Base-by-base conservation (phyloP, 2,888 invertebrate genomes). In the Nowickia ferox region DNA sequence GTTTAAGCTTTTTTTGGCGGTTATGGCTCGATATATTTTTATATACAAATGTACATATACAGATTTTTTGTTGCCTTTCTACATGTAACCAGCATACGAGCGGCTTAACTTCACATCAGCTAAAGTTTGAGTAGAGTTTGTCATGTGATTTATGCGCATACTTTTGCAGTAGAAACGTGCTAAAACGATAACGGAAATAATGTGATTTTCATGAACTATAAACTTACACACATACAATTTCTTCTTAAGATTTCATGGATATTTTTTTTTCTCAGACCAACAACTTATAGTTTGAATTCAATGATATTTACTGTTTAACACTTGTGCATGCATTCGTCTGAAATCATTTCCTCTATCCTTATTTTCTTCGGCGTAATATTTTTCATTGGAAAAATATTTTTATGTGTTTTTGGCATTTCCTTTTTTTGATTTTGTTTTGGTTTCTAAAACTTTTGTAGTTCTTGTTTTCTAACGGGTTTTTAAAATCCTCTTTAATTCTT, bases 151-250 rank as follows among this genome's bases (percentile, higher is more conserved):
- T 84, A 84, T 84, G 81, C 81, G 80, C 84, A 84, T 84, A 84
- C 78, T 84, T 84, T 82, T 87, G 86, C 84, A 77, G 84, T 87
- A 84, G 71, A 80, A 87, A 80, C 84, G 81, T 84, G 84, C 78
- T 81, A 87, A 79, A 84, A 84, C 82, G 82, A 76, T 84, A 87
- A 84, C 84, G 84, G 84, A 82, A 81, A 76, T 84, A 84, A 84
- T 84, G 82, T 42, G 87, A 84, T 84, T 84, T 87, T 87, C 74
- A 87, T 87, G 83, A 80, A 81, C 79, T 83, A 77, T 22, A 83
- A 59, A 63, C 63, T 66, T 46, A 42, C 51, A 46, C 59, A 79
- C 22, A 68, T 15, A 66, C 48, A 71, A 30, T 6, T 30, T 30
- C 30, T 30, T 30, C 30, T 30, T 30, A 30, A 30, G 6, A 15